Base-by-base conservation (phyloP, 1,140 invertebrate species). In the Ceratoteleas bidentatus region DNA sequence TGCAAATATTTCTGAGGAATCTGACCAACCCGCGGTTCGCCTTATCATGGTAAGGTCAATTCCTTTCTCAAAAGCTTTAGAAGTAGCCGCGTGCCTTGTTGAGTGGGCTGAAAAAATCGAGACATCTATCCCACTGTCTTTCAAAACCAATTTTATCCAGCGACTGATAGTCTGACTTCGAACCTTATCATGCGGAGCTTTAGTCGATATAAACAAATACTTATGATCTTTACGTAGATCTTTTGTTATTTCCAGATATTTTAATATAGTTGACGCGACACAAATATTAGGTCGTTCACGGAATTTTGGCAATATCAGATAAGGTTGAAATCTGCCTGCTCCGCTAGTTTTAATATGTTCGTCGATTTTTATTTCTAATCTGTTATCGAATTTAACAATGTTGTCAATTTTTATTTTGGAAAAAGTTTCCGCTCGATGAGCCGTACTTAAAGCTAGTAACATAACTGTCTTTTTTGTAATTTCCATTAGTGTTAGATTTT, bases 61-160 rank as follows among this genome's bases (percentile, higher is more conserved):
- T n/a, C 53, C 40, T n/a, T 1, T 9, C 14, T 2, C 1, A 24
- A 16, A 52, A 38, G 61, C 24, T 24, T 15, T 40, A 0, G 61
- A 65, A 2, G 61, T 53, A 4, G 49, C 50, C 11, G 60, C 60
- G 15, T 34, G 60, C 36, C 60, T 50, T 3, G 60, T 64, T 2
- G 60, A 64, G 24, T 64, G 33, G n/a, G 32, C 60, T 6, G 40
- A 36, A 43, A 65, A 65, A 40, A 65, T 43, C 53, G 47, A 7
- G 0, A 15, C 40, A 11, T 53, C 61, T 24, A 65, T 43, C 11
- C 50, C 50, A 6, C 61, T 53, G 2, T 65, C 43, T 24, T 38
- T 4, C n/a, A 65, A 24, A 0, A 40, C 36, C 1, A 2, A 13
- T 16, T 65, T 65, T 0, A 65, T 8, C 61, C 61, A 65, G 40